Percentiles rank a stretch among this genome's conserved stretches.
Conservation (phyloP, 2,888 invertebrate species). For the Esperia sulphurella region DNA sequence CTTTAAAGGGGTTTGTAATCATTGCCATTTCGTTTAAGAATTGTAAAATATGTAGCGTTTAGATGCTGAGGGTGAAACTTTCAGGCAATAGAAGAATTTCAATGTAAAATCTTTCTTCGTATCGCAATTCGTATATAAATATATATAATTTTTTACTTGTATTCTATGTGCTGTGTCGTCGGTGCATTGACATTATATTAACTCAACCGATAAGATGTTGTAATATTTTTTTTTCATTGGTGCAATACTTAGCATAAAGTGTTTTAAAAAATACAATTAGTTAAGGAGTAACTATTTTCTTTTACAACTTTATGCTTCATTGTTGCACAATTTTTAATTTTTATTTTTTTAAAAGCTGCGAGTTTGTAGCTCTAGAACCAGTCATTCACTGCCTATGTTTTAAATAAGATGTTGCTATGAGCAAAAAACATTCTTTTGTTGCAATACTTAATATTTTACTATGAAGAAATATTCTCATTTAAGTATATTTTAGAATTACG, state of each 20-base stretch:
- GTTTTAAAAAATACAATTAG: constrained; percentile 17
- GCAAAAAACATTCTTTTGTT: constrained; percentile 46
- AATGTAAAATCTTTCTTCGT: constrained; percentile 9
- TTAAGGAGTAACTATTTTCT: constrained; percentile 4
- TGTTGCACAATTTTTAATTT: constrained; percentile 20
- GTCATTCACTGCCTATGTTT: constrained; percentile 66
- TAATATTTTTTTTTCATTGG: constrained; percentile 24
- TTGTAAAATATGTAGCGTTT: constrained; percentile 31
- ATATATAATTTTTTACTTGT: no score
- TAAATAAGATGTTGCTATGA: constrained; percentile 53
- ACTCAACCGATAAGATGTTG: neutral
- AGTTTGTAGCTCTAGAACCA: constrained; percentile 46
- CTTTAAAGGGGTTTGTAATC: constrained; percentile 32
- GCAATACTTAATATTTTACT: constrained; percentile 49
- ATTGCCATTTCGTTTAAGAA: constrained; percentile 60
- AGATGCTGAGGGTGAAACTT: constrained; percentile 46
- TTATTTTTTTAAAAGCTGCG: constrained; percentile 23
- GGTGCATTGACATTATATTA: no score
- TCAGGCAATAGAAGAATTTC: constrained; percentile 18
- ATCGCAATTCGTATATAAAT: no score
- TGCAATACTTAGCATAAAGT: constrained; percentile 58
- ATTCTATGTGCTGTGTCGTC: no score
- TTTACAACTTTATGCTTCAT: constrained; percentile 36
- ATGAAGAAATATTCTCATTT: constrained; percentile 50
- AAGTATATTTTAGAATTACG: constrained; percentile 17